Evolutionary conservation across 2,797 vertebrate genomes (phyloP).

Genomic region (Halcyon chelicuti): DNA sequence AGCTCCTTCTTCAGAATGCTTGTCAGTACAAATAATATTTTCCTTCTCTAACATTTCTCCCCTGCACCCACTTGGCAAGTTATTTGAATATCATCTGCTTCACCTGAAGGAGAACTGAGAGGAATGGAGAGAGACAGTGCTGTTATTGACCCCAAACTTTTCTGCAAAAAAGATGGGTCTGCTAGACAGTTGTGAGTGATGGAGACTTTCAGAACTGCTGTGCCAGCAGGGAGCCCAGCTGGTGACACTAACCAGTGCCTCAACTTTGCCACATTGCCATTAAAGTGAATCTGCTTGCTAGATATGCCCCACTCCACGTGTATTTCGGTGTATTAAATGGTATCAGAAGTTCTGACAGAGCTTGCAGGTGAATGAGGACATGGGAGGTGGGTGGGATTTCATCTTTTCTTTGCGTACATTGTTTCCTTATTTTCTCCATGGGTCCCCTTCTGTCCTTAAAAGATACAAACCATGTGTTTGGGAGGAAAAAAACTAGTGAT

Average conservation of each 20-base stretch:
- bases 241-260: background rate
- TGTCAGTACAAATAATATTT: background rate
- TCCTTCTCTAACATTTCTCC: background rate
- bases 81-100: constrained; percentile 43
- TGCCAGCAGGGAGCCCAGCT: background rate
- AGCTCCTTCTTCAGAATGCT: constrained; percentile 5
- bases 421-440: background rate
- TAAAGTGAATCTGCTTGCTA: background rate
- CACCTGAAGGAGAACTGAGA: constrained; percentile 35
- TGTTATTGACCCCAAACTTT: background rate
- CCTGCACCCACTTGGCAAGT: background rate
- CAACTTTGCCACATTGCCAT: background rate
- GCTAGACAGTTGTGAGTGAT: fast-evolving
- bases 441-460: background rate
- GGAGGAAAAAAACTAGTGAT: background rate
- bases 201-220: background rate
- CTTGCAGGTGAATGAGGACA: background rate
- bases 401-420: fast-evolving
- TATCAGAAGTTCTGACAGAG: background rate
- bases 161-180: background rate
- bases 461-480: background rate
- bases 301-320: background rate
- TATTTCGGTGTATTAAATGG: background rate
- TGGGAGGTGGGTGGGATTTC: background rate
- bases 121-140: background rate